Evolutionary conservation across 2,113 vertebrate genomes (phyloP).

Genomic region (Bubalus kerabau): DNA sequence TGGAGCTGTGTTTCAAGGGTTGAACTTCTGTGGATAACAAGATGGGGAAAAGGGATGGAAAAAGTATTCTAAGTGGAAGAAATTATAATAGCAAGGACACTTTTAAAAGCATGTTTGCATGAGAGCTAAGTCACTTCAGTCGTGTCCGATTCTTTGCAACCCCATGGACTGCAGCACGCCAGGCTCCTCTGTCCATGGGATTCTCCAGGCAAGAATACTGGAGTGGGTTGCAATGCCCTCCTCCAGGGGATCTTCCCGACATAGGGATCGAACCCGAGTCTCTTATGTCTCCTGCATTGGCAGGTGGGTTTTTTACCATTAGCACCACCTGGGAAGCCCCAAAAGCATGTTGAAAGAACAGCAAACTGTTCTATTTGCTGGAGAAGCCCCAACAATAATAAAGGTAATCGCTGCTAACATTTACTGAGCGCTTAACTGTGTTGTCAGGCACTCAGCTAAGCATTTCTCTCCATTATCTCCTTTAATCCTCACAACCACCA

Average conservation of each 20-base stretch:
- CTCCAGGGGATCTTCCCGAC: background rate
- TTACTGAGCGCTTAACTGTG: background rate
- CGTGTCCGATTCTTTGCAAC: background rate
- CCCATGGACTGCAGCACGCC: background rate
- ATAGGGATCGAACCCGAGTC: background rate
- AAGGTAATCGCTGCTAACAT: background rate
- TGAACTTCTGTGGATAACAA: background rate
- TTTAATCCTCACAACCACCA: background rate
- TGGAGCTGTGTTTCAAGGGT: background rate
- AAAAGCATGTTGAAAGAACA: background rate
- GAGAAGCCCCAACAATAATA: background rate
- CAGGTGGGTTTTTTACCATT: background rate
- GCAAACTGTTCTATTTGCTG: background rate
- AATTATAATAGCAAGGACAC: background rate
- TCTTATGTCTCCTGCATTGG: background rate
- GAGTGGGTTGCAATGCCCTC: background rate
- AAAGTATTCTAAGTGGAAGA: background rate
- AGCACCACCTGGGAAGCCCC: background rate
- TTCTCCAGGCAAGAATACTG: background rate
- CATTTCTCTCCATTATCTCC: background rate
- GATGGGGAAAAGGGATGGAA: background rate
- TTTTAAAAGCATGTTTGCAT: background rate
- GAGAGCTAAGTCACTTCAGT: background rate
- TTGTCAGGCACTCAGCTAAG: background rate
- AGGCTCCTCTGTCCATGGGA: background rate